Evolutionary conservation across 2,888 invertebrate genomes (phyloP), one percentile per base, ranked within the genome.

Genomic region (Itoplectis maculator): DNA sequence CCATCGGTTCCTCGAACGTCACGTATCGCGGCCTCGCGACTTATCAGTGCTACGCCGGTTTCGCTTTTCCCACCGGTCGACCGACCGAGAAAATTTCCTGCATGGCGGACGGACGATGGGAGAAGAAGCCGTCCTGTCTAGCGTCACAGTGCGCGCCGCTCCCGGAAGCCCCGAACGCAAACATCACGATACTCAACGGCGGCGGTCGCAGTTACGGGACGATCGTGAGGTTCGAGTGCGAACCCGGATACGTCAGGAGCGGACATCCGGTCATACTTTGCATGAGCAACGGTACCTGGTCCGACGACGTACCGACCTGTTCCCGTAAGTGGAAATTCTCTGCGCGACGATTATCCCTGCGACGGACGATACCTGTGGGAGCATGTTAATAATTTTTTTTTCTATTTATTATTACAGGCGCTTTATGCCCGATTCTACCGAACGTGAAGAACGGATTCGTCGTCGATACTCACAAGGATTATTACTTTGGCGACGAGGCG

Each of bases 261-360:
- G 98, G 98, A 40, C 96, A 97, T 90, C 98, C 98, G 15, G 98
- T 98, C 3, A 95, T 98, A 54, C 95, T 98, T 47, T 98, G 98
- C 92, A 98, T 98, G 97, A 98, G 98, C 90, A 98, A 98, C 90
- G 98, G 98, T 69, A 98, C 98, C 9, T 98, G 98, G 98, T 98
- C 98, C 81, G 97, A 97, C 80, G 96, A 97, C 86, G 97, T 98
- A 4, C 98, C 98, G 0, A 95, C 96, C 5, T 98, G 98, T 92
- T 95, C 97, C 45, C 95, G 97, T 93, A 94, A 94, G 94, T 92
- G 15, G 59, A 59, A n/a, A n/a, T 15, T 15, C 29, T 35, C 7
- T 9, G n/a, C n/a, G n/a, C 42, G 42, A 42, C 23, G 54, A 59
- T 29, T 20, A 13, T 59, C 35, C 29, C 35, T 8, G 13, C n/a